These are phyloP conservation scores for Xylocampa areola DNA, from an alignment of 2,888 invertebrate species.

Conservation along the genomic window DNA sequence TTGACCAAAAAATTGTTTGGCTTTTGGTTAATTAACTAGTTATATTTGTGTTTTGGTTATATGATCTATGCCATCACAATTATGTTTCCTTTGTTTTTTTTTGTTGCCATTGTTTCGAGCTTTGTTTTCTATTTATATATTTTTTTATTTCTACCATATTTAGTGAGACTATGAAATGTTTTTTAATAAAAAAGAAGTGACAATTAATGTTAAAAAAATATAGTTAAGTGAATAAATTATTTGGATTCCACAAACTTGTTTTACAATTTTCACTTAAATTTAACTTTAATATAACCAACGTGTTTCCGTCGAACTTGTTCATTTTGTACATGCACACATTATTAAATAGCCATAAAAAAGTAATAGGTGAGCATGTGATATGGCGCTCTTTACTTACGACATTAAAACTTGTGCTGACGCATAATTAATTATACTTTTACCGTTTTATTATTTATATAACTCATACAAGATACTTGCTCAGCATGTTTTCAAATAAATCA, in stretches of 20 bases:
- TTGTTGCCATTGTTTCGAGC: too few relatives aligned
- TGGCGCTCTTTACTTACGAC: constrained; percentile 27
- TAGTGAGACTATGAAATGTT: too few relatives aligned
- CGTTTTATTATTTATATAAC: constrained; percentile 49
- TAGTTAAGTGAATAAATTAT: too few relatives aligned
- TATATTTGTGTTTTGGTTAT: too few relatives aligned
- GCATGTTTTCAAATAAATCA: constrained; percentile 45
- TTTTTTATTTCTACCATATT: too few relatives aligned
- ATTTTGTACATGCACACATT: constrained; percentile 30
- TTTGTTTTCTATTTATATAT: too few relatives aligned
- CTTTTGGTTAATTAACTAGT: constrained; percentile 38
- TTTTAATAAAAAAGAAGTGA: too few relatives aligned
- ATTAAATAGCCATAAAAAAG: constrained; percentile 48
- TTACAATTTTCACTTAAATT: constrained; percentile 2
- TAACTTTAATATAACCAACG: constrained; percentile 5
- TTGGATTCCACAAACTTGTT: too few relatives aligned
- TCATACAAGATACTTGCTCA: constrained; percentile 30
- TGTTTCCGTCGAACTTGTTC: constrained; percentile 25
- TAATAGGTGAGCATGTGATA: constrained; percentile 46
- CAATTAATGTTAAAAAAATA: too few relatives aligned
- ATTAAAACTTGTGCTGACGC: constrained; percentile 48
- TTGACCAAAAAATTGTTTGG: constrained; percentile 30
- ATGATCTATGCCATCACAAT: too few relatives aligned
- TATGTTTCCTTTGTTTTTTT: too few relatives aligned
- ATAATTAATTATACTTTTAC: constrained; percentile 45